Conservation (phyloP, 1,140 invertebrate genomes). For the Chrysomallon squamiferum region DNA sequence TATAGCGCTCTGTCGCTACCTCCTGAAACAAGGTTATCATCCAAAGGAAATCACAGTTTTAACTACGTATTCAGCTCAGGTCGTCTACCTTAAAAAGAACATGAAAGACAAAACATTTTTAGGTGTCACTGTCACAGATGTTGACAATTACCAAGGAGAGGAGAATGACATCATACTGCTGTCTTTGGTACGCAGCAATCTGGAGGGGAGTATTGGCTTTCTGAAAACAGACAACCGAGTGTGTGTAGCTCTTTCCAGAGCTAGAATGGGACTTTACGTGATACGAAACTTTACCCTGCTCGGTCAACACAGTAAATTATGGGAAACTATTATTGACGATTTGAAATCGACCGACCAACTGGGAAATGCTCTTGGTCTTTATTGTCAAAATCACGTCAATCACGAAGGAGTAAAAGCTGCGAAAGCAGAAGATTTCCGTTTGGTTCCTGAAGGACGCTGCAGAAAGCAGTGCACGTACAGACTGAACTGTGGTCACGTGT, state of each 20-base stretch:
- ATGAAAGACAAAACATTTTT: conserved; percentile 40
- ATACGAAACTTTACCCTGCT: conserved; percentile 75
- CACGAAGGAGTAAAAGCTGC: conserved; percentile 29
- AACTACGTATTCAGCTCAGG: conserved; percentile 60
- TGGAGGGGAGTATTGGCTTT: conserved; percentile 76
- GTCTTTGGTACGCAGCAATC: conserved; percentile 77
- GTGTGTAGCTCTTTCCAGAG: conserved; percentile 83
- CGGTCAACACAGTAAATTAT: conserved; percentile 53
- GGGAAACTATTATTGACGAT: conserved; percentile 56
- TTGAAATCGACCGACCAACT: conserved; percentile 27
- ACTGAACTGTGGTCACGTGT: conserved; percentile 60
- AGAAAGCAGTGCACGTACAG: conserved; percentile 47
- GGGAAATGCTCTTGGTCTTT: conserved; percentile 48
- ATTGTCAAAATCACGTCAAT: conserved; percentile 64
- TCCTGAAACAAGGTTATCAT: conserved; percentile 56
- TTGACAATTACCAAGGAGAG: conserved; percentile 79
- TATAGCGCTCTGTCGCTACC: conserved; percentile 49
- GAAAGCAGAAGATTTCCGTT: conserved; percentile 56
- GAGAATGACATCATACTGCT: conserved; percentile 84
- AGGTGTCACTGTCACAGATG: conserved; percentile 67
- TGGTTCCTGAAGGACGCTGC: conserved; percentile 63
- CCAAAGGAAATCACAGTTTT: conserved; percentile 58
- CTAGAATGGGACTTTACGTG: conserved; percentile 74
- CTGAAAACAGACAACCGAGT: conserved; percentile 77
- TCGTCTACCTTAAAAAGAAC: conserved; percentile 41